Base-by-base conservation (phyloP, 2,797 vertebrate species). In the Lepidocolaptes lacrymiger region DNA sequence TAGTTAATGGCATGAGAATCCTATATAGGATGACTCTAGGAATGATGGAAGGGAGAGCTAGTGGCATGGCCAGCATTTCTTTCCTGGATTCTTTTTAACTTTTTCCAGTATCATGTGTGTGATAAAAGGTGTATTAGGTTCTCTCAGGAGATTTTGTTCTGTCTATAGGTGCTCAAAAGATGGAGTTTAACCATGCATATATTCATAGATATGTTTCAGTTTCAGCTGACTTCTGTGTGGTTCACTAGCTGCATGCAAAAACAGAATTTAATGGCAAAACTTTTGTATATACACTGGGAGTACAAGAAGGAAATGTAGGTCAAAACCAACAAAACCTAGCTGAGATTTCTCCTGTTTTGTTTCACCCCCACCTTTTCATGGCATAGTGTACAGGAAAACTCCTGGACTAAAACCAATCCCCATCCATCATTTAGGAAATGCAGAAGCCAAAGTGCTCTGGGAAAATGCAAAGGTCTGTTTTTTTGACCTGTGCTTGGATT, bases 381-480 rank as follows among this genome's bases (percentile, higher is more conserved):
- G 56, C 86, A 82, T 12, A 76, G 62, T 26, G 59, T 51, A 76
- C 78, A 62, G 72, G 76, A 91, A 89, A 89, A 59, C 37, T 96
- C 81, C 59, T 88, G 82, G 54, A 77, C 43, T 93, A 48, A 81
- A 80, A 67, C 76, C 69, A 92, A 77, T 62, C 72, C 54, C 93
- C 92, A 96, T 95, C 76, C 59, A 84, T 92, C 89, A 92, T 88
- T 87, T 49, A 62, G 62, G 56, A 94, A 92, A 86, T n/a, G 79
- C 55, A 93, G 73, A 52, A 89, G 46, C 37, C 39, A 46, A 83
- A 93, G 36, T 69, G 58, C 51, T 94, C 79, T 94, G 92, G 85
- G 76, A 96, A 97, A 91, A 89, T 88, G 44, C 46, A 73, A 84
- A 83, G 61, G 55, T 75, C 69, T 91, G 18, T 0, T 80, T 89